These are phyloP conservation scores for Hypolimnas misippus DNA, from an alignment of 2,888 invertebrate species.

Conservation along the genomic window DNA sequence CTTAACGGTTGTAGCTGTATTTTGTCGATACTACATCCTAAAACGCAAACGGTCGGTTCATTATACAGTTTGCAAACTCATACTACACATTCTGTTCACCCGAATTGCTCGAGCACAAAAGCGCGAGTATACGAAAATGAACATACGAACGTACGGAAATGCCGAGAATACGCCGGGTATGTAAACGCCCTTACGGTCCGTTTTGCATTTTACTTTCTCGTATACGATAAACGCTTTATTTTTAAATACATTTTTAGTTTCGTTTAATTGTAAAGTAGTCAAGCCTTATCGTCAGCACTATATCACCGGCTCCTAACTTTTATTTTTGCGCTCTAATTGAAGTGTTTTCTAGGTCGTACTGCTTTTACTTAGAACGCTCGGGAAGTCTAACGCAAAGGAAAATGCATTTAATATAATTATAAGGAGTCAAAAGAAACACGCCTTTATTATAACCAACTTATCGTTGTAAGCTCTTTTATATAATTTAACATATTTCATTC, in stretches of 20 bases:
- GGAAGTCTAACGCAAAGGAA: slow-evolving; percentile 23
- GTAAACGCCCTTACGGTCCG: neutral
- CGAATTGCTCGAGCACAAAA: too few relatives aligned
- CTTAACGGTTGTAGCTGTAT: too few relatives aligned
- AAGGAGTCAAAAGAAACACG: slow-evolving; percentile 14
- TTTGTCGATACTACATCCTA: too few relatives aligned
- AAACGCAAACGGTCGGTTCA: too few relatives aligned
- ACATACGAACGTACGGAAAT: too few relatives aligned
- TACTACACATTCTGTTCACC: too few relatives aligned
- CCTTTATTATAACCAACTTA: slow-evolving; percentile 8
- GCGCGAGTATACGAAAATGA: too few relatives aligned
- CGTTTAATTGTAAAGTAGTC: slow-evolving; percentile 30
- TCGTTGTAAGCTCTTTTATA: slow-evolving; percentile 12
- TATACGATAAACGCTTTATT: slow-evolving; percentile 14
- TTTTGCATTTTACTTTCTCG: neutral
- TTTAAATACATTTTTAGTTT: slow-evolving; percentile 20
- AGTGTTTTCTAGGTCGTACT: slow-evolving; percentile 34
- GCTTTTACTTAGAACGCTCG: slow-evolving; percentile 27
- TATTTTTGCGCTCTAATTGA: slow-evolving; percentile 34
- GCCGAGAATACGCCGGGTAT: too few relatives aligned
- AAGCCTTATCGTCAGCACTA: slow-evolving; percentile 30
- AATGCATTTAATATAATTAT: slow-evolving; percentile 26
- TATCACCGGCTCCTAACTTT: slow-evolving; percentile 25
- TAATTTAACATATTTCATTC: neutral
- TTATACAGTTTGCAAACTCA: too few relatives aligned